Base-by-base conservation (phyloP, 2,113 vertebrate genomes). In the Clarias batrachus region DNA sequence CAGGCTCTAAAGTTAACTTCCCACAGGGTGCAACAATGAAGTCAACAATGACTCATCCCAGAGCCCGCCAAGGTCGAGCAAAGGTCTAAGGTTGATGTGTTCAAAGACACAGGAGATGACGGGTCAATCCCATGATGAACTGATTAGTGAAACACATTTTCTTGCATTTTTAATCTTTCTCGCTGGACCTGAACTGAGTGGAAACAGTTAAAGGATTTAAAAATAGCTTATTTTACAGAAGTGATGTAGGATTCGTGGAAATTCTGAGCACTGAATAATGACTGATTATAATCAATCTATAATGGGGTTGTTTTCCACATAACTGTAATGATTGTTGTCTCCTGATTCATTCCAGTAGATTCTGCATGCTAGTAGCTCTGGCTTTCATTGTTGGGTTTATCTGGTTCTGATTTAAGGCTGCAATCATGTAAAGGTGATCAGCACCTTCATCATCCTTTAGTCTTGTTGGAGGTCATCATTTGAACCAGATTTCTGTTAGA, bases 401-500 rank as follows among this genome's bases (percentile, higher is more conserved):
- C 68, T 27, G 54, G 30, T 48, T 83, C 48, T 73, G 82, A 52
- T 71, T 52, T 81, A 81, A 84, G 68, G 33, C 25, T 10, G 30
- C 37, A 81, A 68, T 81, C 60, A 23, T 17, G 37, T 74, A 76
- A 56, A 57, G 62, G 52, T 85, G 57, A 66, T 62, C 57, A 37
- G 37, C 73, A 41, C 48, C 83, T 85, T 60, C 13, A 62, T 27
- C 27, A 33, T 8, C 5, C 73, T 59, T 78, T 71, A 57, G 3
- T 2, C 81, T 79, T 76, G 30, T 84, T 62, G 16, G 60, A 56
- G 86, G 78, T 82, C 70, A 84, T 87, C 25, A 90, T 90, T 86
- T 91, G 66, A 87, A 88, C 83, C 79, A 88, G 74, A 90, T 87
- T 91, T 89, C 90, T 84, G 85, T 48, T 8, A 48, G 85, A 63